Base-by-base conservation (phyloP, 2,797 vertebrate species). In the Hydrophis major region DNA sequence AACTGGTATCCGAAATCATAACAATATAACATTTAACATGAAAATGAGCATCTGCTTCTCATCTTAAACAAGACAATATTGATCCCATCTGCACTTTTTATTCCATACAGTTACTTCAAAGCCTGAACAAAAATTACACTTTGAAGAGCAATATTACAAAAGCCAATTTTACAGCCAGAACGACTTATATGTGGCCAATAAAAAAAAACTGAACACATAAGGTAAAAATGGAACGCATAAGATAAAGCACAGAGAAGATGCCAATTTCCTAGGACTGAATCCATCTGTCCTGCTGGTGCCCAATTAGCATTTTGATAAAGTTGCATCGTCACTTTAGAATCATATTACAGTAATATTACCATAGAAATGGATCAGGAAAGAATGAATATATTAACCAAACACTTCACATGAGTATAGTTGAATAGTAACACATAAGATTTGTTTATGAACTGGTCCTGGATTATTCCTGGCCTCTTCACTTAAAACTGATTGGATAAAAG, bases 61-160 rank as follows among this genome's bases (percentile, higher is more conserved):
- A 95, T 89, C 59, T 89, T 56, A 91, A 93, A 89, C n/a, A 55
- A 86, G 59, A 18, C 3, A 5, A 74, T 90, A 0, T 0, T 57
- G 88, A 92, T 92, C 86, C 37, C 86, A 93, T 95, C 42, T 60
- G 61, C 25, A 56, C 55, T 93, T 94, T 47, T 89, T 92, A 89
- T 12, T 28, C 37, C 5, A 55, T 86, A 91, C 0, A 90, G 69
- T 86, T 90, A 53, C 50, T 59, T 89, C 57, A 57, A 86, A 53
- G n/a, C 10, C 42, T 47, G 74, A 90, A 60, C 27, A 32, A 92
- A 55, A 92, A 90, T 37, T 92, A 92, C 92, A 95, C 92, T 18
- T 53, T 94, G 42, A 83, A 5, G 11, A 91, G 27, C 66, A 92
- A 89, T 60, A n/a, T 92, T 13, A 25, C 1, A 47, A 94, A 28